phyloP scores from a whole-genome alignment of 2,113 vertebrate species.

The Procavia capensis region DNA sequence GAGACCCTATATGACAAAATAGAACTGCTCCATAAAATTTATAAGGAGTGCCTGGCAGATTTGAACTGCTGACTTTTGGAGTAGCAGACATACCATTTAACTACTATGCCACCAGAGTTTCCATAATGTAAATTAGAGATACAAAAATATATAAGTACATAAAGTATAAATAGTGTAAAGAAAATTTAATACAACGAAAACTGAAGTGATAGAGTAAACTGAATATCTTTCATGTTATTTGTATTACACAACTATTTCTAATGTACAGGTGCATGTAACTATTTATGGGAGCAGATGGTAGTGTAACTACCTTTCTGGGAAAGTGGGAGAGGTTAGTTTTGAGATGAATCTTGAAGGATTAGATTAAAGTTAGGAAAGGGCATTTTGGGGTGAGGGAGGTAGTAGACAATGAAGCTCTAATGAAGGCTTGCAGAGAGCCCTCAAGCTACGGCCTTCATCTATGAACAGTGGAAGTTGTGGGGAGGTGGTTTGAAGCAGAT shows the following conservation, averaged over 20 bases:
- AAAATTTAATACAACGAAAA: neutral
- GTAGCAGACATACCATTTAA: too few relatives aligned
- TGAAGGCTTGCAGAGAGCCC: neutral
- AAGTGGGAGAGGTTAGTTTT: neutral
- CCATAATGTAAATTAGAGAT: conserved; percentile 17
- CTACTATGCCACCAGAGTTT: too few relatives aligned
- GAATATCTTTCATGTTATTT: neutral
- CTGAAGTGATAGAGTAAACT: conserved; percentile 1
- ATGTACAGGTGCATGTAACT: neutral
- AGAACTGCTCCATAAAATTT: too few relatives aligned
- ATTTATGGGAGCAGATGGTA: neutral
- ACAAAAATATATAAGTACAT: neutral
- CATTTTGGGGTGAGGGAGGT: neutral
- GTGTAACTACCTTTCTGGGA: neutral
- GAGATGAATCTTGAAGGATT: neutral
- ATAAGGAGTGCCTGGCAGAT: too few relatives aligned
- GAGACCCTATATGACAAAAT: too few relatives aligned
- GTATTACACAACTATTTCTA: neutral
- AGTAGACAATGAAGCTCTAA: neutral
- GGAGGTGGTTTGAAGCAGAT: neutral
- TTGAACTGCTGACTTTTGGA: too few relatives aligned
- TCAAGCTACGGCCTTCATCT: neutral
- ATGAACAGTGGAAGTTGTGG: neutral
- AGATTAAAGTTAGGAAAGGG: neutral
- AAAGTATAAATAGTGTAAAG: neutral